Evolutionary conservation across 2,797 vertebrate species (phyloP), one percentile per base, ranked within the genome.

Genomic region (Glyptemys insculpta): DNA sequence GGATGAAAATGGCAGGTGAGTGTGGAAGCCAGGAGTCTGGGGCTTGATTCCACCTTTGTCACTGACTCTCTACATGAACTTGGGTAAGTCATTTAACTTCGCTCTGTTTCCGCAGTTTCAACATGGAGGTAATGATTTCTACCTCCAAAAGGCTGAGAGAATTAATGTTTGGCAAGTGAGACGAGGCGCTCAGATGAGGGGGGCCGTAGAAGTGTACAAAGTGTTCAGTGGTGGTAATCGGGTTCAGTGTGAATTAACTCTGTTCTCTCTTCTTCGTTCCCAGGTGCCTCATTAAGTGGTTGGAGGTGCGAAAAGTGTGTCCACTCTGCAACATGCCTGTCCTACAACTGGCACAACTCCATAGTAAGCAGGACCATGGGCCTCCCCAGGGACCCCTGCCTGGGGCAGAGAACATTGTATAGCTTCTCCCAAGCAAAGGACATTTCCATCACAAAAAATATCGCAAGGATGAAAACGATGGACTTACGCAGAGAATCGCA

Each of bases 251-350:
- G 14, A 12, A 47, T 12, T 9, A 34, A 59, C 41, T 44, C 81
- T 31, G 76, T 52, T 44, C 49, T 85, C 59, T 65, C 82, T 76
- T 79, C 9, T 11, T 96, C 59, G 2, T 54, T 90, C 87, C 10
- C 97, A 99, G 99, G 99, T 99, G 99, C 99, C 99, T 99, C 98
- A 99, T 99, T 97, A 99, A 99, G 96, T 99, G 99, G 99, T 96
- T 99, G 98, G 99, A 99, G 98, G 99, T 99, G 97, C 99, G 99
- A 87, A 99, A 99, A 97, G 99, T 99, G 85, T 99, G 99, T 94
- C 99, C 99, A 3, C 98, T 99, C 81, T 99, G 99, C 98, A 99
- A 99, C 98, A 99, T 99, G 99, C 99, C 99, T 0, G 99, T 99
- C 85, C 97, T 99, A 91, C 99, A 99, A 98, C 98, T 99, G 88